Evolutionary conservation across 2,797 vertebrate species (phyloP), one percentile per base, ranked within the genome.

Genomic region (Gambelia wislizenii): DNA sequence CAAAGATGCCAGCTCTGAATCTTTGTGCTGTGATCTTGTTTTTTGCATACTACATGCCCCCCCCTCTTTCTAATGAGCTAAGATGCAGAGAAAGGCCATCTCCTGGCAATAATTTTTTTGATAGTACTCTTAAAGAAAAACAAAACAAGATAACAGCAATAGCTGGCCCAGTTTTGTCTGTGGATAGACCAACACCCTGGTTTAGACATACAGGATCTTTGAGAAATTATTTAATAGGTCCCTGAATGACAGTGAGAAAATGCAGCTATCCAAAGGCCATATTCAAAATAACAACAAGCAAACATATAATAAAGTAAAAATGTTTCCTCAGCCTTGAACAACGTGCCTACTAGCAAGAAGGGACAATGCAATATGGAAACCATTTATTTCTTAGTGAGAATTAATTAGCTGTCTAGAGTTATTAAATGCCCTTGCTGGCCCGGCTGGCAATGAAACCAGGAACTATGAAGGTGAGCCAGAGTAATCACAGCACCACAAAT

Each of bases 381-480:
- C 87, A 90, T 91, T 94, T 88, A 77, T 92, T 91, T 91, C 83
- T 81, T 91, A 87, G 69, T 0, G 44, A 94, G 93, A 94, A 96
- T 94, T 94, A 96, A 96, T 93, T 85, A 74, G 91, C 92, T 95
- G 93, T 92, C 78, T 8, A 83, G 44, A 52, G 75, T 87, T 95
- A 94, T 93, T 94, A 89, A 89, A 80, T 72, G 22, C 80, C 84
- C 90, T 94, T 76, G 77, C 67, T 6, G 42, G 88, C 78, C 89
- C 85, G 72, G 44, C 64, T 83, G 86, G 88, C 27, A 49, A 5
- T 0, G 79, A 92, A 95, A 90, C 83, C 0, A 76, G 78, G 89
- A 92, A 52, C 77, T 90, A 79, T 54, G 83, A 86, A 91, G 91
- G 67, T 61, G 69, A 94, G 85, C 22, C 25, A 90, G 88, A n/a